phyloP scores from a whole-genome alignment of 2,797 vertebrate genomes.

The Anguilla marmorata region DNA sequence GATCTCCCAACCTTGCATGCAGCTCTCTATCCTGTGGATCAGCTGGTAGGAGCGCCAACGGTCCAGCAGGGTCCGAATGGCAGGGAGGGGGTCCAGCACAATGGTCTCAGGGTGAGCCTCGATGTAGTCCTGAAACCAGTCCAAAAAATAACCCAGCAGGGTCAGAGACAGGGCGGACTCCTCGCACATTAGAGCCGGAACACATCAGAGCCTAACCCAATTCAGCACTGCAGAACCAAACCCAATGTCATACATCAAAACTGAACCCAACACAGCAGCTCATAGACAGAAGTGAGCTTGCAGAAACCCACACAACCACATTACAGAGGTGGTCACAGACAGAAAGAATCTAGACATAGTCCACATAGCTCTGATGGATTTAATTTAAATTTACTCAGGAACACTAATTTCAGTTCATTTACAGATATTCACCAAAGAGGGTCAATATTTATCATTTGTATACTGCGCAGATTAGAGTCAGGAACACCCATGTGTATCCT shows the following conservation, averaged over 20 bases:
- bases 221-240: neutral
- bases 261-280: neutral
- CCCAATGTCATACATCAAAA: neutral
- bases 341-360: neutral
- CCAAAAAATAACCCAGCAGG: slow-evolving; percentile 34
- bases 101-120: slow-evolving; percentile 95
- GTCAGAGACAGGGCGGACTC: neutral
- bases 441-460: neutral
- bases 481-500: no score
- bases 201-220: neutral
- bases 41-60: slow-evolving; percentile 96
- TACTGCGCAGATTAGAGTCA: neutral
- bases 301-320: neutral
- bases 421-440: neutral
- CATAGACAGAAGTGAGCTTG: neutral
- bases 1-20: slow-evolving; percentile 84
- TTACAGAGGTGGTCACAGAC: neutral
- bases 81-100: slow-evolving; percentile 91
- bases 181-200: neutral
- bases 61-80: slow-evolving; percentile 93
- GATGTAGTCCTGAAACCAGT: slow-evolving; percentile 86
- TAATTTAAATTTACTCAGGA: neutral
- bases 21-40: slow-evolving; percentile 89
- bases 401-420: neutral
- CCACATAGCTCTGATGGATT: neutral